Conservation (phyloP, 2,888 invertebrate species). For the Mythimna albipuncta region DNA sequence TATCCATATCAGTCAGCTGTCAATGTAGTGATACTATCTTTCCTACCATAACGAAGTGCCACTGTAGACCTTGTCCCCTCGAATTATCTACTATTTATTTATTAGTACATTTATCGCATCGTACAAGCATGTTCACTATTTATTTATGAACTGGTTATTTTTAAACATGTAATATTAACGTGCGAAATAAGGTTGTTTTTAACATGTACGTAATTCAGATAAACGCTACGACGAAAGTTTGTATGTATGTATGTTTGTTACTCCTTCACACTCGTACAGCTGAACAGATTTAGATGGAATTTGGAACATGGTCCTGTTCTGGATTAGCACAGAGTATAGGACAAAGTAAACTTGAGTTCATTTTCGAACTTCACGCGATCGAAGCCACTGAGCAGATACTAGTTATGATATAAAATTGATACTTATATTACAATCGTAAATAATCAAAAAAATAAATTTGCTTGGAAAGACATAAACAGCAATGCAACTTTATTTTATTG, state of each 20-base stretch:
- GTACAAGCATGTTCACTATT: constrained; percentile 15
- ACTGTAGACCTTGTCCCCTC: constrained; percentile 33
- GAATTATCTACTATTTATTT: constrained; percentile 42
- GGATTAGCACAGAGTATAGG: too few relatives aligned
- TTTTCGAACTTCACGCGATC: too few relatives aligned
- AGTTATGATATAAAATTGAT: not conserved
- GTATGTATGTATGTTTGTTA: too few relatives aligned
- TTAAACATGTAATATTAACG: constrained; percentile 17
- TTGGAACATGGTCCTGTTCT: too few relatives aligned
- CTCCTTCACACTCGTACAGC: too few relatives aligned
- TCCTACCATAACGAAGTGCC: constrained; percentile 15
- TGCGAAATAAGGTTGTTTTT: constrained; percentile 4
- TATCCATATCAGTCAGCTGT: constrained; percentile 17
- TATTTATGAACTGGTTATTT: constrained; percentile 25
- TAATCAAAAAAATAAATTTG: not conserved
- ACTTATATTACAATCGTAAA: not conserved
- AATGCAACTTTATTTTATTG: constrained; percentile 1
- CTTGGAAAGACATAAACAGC: not conserved
- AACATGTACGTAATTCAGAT: constrained; percentile 8
- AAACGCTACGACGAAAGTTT: too few relatives aligned
- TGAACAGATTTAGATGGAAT: too few relatives aligned
- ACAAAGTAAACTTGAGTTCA: too few relatives aligned
- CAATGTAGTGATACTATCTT: constrained; percentile 16
- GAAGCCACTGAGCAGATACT: too few relatives aligned
- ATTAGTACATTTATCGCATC: constrained; percentile 40